These are phyloP conservation scores for Zosterops borbonicus DNA, from an alignment of 2,113 vertebrate genomes.

Conservation along the genomic window DNA sequence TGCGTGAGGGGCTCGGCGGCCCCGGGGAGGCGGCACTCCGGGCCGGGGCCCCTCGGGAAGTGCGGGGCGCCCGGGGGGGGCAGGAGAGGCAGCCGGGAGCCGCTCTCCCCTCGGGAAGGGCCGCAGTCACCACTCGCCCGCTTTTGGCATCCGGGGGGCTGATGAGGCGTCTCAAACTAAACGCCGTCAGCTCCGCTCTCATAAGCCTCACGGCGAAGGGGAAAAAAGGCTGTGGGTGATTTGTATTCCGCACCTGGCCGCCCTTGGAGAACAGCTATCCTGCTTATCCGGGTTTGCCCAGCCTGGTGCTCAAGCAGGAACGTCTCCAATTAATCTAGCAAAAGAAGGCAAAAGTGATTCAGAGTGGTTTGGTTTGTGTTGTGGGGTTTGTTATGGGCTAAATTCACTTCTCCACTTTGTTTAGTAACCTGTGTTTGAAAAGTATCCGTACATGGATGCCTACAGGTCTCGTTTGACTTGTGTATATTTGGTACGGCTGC, in stretches of 20 bases:
- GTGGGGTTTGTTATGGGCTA: neutral
- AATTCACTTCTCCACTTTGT: neutral
- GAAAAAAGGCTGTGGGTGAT: neutral
- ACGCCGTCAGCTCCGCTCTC: neutral
- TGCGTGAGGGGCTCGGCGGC: neutral
- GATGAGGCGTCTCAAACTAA: neutral
- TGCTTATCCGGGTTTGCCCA: neutral
- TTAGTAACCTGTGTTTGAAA: neutral
- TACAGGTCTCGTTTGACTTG: neutral
- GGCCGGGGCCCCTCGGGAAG: neutral
- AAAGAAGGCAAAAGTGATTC: neutral
- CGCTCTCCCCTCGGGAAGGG: rapidly evolving
- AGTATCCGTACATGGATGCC: rapidly evolving
- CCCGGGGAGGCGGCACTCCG: rapidly evolving
- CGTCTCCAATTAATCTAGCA: neutral
- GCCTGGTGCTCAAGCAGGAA: neutral
- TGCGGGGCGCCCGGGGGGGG: too few relatives aligned
- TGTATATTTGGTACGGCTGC: rapidly evolving
- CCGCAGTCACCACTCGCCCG: neutral
- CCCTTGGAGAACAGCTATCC: rapidly evolving
- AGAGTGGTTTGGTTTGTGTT: neutral
- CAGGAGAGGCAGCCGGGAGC: neutral
- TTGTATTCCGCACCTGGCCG: neutral
- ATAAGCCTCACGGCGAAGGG: neutral
- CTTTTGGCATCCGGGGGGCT: neutral